These are phyloP conservation scores for Samia ricini DNA, from an alignment of 1,140 invertebrate genomes.

Conservation along the genomic window DNA sequence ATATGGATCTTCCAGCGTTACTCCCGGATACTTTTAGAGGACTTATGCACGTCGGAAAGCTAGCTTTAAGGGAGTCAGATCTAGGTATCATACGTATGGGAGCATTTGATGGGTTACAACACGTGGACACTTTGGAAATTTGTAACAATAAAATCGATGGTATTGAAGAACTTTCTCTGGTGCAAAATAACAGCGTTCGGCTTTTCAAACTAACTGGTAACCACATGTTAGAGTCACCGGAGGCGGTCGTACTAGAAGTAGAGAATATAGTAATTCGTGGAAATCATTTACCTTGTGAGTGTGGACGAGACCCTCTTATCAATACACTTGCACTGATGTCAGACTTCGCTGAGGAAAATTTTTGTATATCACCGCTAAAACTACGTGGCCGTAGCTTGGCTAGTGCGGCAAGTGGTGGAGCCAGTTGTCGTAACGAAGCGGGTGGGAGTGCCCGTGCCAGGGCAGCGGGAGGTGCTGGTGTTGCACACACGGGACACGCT, in stretches of 20 bases:
- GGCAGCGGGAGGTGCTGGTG: constrained; percentile 49
- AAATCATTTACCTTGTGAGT: constrained; percentile 92
- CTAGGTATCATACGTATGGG: constrained; percentile 84
- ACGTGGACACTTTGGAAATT: constrained; percentile 84
- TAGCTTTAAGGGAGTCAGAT: constrained; percentile 89
- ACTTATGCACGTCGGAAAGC: constrained; percentile 83
- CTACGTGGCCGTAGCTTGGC: constrained; percentile 86
- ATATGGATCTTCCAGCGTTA: constrained; percentile 87
- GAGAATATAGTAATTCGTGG: constrained; percentile 82
- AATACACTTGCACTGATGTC: constrained; percentile 85
- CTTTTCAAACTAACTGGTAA: constrained; percentile 87
- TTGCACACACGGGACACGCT: constrained; percentile 23
- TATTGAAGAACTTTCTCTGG: constrained; percentile 84
- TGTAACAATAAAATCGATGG: constrained; percentile 91
- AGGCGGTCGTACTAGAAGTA: constrained; percentile 83
- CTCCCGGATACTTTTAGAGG: constrained; percentile 86
- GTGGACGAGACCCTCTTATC: constrained; percentile 85
- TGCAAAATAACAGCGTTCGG: constrained; percentile 82
- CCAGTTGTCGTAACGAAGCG: constrained; percentile 71
- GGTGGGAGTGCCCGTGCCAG: constrained; percentile 61
- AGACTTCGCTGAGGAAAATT: constrained; percentile 87
- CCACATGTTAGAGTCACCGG: constrained; percentile 85
- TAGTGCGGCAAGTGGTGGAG: constrained; percentile 82
- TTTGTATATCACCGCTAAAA: constrained; percentile 90
- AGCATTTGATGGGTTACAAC: constrained; percentile 84